phyloP scores from a whole-genome alignment of 2,888 invertebrate genomes.

The Aphrophora alni region DNA sequence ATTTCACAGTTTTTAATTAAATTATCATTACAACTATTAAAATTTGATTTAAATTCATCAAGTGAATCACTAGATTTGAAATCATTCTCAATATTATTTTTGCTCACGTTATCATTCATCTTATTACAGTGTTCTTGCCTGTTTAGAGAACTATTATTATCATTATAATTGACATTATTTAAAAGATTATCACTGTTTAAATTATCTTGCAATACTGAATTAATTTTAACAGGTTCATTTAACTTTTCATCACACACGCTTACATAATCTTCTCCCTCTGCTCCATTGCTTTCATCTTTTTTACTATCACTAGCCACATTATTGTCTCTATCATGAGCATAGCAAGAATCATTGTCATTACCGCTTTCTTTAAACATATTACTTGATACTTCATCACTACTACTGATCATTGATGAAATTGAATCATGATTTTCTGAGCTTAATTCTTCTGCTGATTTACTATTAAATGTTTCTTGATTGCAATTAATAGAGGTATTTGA shows the following conservation, averaged over 20 bases:
- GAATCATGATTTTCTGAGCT: slow-evolving; percentile 12
- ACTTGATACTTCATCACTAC: slow-evolving; percentile 30
- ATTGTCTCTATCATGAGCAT: slow-evolving; percentile 7
- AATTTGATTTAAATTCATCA: not conserved
- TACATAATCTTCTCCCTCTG: not conserved
- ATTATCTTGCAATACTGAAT: not conserved
- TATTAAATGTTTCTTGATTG: not conserved
- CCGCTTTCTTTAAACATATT: not conserved
- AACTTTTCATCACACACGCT: not conserved
- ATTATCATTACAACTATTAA: slow-evolving; percentile 33
- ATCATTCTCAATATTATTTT: slow-evolving; percentile 28
- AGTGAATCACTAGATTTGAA: not conserved
- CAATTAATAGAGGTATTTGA: not conserved
- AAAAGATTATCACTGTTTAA: slow-evolving; percentile 4
- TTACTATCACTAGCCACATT: slow-evolving; percentile 29
- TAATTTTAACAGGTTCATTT: not conserved
- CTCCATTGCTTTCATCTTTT: not conserved
- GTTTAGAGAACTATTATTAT: slow-evolving; percentile 6
- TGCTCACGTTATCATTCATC: slow-evolving; percentile 41
- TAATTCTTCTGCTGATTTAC: not conserved
- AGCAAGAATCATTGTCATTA: not conserved
- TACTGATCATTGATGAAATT: slow-evolving; percentile 29
- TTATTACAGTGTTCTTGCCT: slow-evolving; percentile 51
- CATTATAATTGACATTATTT: slow-evolving; percentile 8
- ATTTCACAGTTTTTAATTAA: not conserved